Evolutionary conservation across 2,797 vertebrate genomes (phyloP), one percentile per base, ranked within the genome.

Genomic region (Eremophila alpestris): DNA sequence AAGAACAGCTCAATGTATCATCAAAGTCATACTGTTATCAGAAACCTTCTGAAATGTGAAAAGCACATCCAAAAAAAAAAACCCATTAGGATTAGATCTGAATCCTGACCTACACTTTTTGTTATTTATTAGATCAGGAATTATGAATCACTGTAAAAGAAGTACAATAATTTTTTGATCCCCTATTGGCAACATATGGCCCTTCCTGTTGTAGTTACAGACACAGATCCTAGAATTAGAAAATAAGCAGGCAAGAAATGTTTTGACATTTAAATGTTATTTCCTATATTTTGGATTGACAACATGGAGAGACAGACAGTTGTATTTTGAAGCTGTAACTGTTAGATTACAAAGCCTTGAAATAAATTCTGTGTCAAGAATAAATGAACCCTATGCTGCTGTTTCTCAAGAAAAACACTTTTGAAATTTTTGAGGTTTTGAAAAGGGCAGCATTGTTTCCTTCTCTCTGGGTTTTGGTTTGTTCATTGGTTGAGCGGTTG

Each of bases 111-210:
- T 89, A 34, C 13, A 55, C 13, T 29, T 91, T 48, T 84, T 93
- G 41, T 81, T 89, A n/a, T 86, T 94, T 93, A 90, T 96, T 96
- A 97, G 92, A 97, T 83, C 64, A 91, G 67, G 78, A 79, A 94
- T 55, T 91, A 70, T 45, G 71, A 81, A 89, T 73, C 54, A 58
- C 34, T 94, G 43, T 76, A 84, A 95, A 93, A 89, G 63, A 63
- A 92, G 27, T 56, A 79, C 93, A 96, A 95, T 94, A 34, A 87
- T 91, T 95, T 80, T 96, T 91, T 68, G 41, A 60, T 83, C 40
- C 16, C 40, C n/a, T 86, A 55, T 89, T 94, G 75, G 63, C n/a
- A 78, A 96, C 85, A 30, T 71, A 79, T 90, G 63, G 48, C 82
- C 67, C 77, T 95, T 94, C 23, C 38, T 93, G 54, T 13, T 64